A percentile compares a stretch with the other conserved stretches of the same genome.
Conservation (phyloP, 2,797 vertebrate species). For the Sebastes hopkinsi region DNA sequence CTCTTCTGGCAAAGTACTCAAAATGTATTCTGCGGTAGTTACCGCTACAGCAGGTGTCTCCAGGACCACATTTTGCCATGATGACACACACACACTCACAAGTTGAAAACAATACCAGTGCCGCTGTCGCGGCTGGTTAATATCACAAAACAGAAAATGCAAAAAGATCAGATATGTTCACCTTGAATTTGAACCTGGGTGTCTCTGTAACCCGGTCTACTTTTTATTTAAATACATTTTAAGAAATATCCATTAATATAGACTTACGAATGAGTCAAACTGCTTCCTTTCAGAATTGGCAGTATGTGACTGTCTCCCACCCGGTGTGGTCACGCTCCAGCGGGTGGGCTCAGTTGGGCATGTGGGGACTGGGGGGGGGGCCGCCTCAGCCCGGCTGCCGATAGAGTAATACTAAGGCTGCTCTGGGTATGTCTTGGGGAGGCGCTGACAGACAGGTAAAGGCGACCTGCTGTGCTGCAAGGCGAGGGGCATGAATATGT, state of each 20-base stretch:
- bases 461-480: slow-evolving; percentile 60
- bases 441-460: slow-evolving; percentile 59
- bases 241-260: slow-evolving; percentile 18
- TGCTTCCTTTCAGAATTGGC: slow-evolving; percentile 41
- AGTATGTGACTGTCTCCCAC: slow-evolving; percentile 42
- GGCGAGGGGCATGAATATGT: slow-evolving; percentile 21
- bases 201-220: background rate
- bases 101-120: background rate
- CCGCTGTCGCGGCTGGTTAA: background rate
- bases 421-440: slow-evolving; percentile 45
- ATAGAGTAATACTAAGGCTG: slow-evolving; percentile 49
- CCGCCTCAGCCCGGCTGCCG: slow-evolving; percentile 41
- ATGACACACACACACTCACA: no score
- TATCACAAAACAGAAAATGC: background rate
- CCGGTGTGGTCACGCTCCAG: slow-evolving; percentile 50
- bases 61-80: no score
- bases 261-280: slow-evolving; percentile 35
- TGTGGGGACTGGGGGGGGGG: background rate
- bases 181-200: background rate
- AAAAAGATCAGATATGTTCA: background rate
- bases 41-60: no score
- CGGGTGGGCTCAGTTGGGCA: slow-evolving; percentile 24
- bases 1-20: no score
- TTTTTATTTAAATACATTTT: slow-evolving; percentile 7
- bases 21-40: no score